phyloP scores from a whole-genome alignment of 1,140 invertebrate species.

The Aphelenchoides besseyi region DNA sequence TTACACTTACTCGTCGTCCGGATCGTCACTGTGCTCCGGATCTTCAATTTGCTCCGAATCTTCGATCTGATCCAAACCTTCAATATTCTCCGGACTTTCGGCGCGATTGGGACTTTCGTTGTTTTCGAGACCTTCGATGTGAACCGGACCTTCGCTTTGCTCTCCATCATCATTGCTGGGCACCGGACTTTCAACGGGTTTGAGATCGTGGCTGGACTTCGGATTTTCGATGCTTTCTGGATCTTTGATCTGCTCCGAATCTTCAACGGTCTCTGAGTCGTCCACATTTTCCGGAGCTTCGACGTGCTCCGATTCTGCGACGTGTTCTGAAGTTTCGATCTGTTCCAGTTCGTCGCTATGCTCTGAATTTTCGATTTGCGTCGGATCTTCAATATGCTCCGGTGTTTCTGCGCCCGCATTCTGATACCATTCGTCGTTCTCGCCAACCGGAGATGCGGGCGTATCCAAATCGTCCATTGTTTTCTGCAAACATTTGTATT shows the following conservation, averaged over 20 bases:
- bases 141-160: neutral
- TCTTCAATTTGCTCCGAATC: too few species aligned
- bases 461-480: neutral
- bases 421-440: neutral
- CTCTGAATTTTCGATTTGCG: neutral
- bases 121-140: neutral
- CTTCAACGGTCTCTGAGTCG: neutral
- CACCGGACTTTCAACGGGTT: neutral
- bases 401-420: neutral
- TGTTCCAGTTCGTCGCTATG: neutral
- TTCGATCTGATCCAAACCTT: too few species aligned
- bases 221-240: neutral
- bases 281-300: neutral
- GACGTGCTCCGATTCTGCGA: neutral
- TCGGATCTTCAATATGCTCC: neutral
- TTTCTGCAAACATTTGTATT: too few species aligned
- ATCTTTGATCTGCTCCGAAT: too few species aligned
- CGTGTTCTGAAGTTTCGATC: too few species aligned
- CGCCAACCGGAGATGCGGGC: neutral
- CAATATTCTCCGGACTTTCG: too few species aligned
- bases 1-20: slow-evolving; percentile 23
- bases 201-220: neutral
- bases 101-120: too few species aligned
- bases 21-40: slow-evolving; percentile 7
- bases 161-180: neutral